A percentile compares a stretch with the other conserved stretches of the same genome.
Conservation (phyloP, 2,113 vertebrate species). For the Corythornis cristatus region DNA sequence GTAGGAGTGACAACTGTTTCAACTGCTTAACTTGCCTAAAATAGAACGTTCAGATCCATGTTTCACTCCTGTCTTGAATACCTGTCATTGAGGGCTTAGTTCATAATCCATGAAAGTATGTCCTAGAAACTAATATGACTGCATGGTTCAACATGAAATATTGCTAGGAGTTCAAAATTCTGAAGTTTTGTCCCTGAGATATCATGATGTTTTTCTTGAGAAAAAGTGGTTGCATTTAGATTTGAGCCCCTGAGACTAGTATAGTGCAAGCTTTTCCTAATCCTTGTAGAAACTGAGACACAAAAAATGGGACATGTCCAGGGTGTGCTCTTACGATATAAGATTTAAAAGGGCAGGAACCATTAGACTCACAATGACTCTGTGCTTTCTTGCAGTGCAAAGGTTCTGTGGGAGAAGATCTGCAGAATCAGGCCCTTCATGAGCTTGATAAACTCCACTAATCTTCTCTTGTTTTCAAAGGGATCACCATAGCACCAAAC, state of each 20-base stretch:
- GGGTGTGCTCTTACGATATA: background rate
- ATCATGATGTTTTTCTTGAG: background rate
- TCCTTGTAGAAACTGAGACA: background rate
- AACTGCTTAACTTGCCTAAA: background rate
- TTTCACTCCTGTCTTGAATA: background rate
- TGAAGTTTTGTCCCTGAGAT: background rate
- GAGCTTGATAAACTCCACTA: background rate
- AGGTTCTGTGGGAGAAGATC: background rate
- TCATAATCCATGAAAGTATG: background rate
- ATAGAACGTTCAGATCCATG: background rate
- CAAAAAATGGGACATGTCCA: background rate
- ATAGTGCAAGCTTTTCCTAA: background rate
- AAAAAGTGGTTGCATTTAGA: background rate
- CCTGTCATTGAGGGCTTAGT: fast-evolving
- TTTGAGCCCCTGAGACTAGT: background rate
- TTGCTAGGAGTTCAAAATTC: background rate
- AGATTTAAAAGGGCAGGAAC: background rate
- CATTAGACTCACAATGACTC: background rate
- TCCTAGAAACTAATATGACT: background rate
- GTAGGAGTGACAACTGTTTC: background rate
- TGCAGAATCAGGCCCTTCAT: background rate
- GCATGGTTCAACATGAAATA: background rate
- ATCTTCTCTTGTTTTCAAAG: background rate
- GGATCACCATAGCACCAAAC: background rate
- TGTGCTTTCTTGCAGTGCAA: background rate